These are phyloP conservation scores for Ptilonorhynchus violaceus DNA, from an alignment of 2,113 vertebrate species.

Conservation along the genomic window DNA sequence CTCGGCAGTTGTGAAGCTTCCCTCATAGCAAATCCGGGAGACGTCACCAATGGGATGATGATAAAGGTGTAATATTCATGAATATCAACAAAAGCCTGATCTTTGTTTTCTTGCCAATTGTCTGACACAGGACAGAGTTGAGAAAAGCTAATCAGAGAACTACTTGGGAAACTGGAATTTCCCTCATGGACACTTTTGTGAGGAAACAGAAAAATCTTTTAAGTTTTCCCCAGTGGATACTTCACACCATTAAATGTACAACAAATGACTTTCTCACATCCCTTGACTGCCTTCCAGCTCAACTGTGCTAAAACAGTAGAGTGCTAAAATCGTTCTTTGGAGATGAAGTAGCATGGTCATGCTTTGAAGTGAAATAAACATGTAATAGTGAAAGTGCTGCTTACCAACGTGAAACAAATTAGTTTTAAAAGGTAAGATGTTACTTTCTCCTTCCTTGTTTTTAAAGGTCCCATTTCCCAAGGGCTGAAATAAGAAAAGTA, in stretches of 20 bases:
- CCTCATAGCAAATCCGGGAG: not conserved
- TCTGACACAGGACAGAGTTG: not conserved
- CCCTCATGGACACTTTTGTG: not conserved
- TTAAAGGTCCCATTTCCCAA: not conserved
- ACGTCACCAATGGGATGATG: not conserved
- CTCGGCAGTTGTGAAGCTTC: not conserved
- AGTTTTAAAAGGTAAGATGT: not conserved
- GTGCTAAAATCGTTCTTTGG: conserved; percentile 7
- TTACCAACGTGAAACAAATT: not conserved
- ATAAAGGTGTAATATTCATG: not conserved
- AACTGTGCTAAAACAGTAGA: not conserved
- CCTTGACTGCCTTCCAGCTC: conserved; percentile 22
- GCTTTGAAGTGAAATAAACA: not conserved
- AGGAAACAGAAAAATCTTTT: conserved; percentile 10
- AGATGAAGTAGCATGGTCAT: not conserved
- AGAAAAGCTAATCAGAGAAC: not conserved
- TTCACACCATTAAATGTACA: conserved; percentile 3
- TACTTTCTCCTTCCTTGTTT: not conserved
- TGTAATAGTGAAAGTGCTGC: not conserved
- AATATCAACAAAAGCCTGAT: not conserved
- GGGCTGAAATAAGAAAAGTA: not conserved
- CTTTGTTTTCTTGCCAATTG: not conserved
- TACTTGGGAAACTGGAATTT: conserved; percentile 20
- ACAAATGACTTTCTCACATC: not conserved
- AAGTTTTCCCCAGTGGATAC: not conserved